Base-by-base conservation (phyloP, 2,888 invertebrate species). In the Willowsia nigromaculata region DNA sequence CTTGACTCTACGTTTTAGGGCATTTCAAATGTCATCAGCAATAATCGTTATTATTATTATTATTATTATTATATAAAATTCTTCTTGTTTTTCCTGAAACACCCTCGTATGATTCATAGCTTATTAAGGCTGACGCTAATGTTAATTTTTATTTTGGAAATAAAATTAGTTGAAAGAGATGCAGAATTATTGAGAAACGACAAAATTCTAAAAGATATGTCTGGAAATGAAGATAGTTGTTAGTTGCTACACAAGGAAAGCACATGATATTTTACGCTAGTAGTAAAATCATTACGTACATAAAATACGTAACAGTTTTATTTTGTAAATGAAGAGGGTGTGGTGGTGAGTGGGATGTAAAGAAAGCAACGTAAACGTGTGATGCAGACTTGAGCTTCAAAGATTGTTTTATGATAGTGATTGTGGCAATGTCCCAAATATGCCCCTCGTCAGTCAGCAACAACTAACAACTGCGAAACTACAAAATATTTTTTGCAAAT, bases 371-470 rank as follows among this genome's bases (percentile, higher is more conserved):
- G 25, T 65, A 47, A 0, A 37, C 27, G 37, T 71, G 56, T 47
- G 25, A 15, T 30, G n/a, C 18, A 0, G 65, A 25, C 37, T 37
- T 37, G 5, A 37, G 37, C 37, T 56, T 2, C 3, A 18, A 4
- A 47, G 9, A 18, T 37, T 43, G 27, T 30, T 68, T 50, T 84
- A 88, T 74, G 53, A 74, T 62, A 30, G 62, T 27, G 62, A 11
- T 82, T 74, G 82, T 80, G 84, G 84, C 84, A 84, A 53, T 71
- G 71, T 71, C 68, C 74, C 82, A 68, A 80, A 43, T 65, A n/a
- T 53, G 9, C 30, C 15, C 15, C 65, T 37, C 47, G 76, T 37
- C 9, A 37, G 37, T 37, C 37, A 37, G 37, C 4, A 3, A n/a
- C 50, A 50, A 50, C n/a, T 50, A 3, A 50, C 9, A 56, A 7